Evolutionary conservation across 2,113 vertebrate species (phyloP), one percentile per base, ranked within the genome.

Genomic region (Thalassoma bifasciatum): DNA sequence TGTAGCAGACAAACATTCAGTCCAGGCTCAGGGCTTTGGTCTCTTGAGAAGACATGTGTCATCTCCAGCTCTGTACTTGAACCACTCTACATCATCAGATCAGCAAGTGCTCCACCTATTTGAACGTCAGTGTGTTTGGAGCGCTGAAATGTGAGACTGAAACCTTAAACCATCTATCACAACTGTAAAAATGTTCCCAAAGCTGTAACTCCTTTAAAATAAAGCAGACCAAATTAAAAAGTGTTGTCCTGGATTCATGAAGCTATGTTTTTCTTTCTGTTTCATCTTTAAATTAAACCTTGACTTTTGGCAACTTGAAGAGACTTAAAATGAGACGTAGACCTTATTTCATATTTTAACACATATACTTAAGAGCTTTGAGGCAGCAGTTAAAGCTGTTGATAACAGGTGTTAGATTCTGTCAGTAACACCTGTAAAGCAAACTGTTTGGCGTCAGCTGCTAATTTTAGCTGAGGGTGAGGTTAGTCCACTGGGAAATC

Each of bases 1-100:
- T 89, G 85, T 62, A 75, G 54, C 60, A 77, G 85, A 90, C 86
- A 89, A 70, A 86, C 68, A 42, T 56, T 77, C 86, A 77, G 59
- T 19, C 65, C 74, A 68, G 66, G 65, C 62, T 21, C 26, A 14
- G 58, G 26, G 13, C 74, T 70, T 5, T 34, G 6, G 66, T 12
- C 79, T 83, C 85, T 89, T 86, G 38, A 91, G 54, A 59, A 79
- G 84, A 87, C 88, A 88, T 82, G 83, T 92, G 91, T 90, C 89
- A 93, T 56, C 2, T 17, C 52, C 91, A 92, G 86, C 73, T 80
- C 71, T 79, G 73, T 82, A 80, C 90, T 88, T 86, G 72, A 90
- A 85, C 67, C 72, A 68, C 79, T 89, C 77, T 10, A 52, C 66
- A 70, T 78, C 63, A 64, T 34, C 56, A 50, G 64, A 83, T 69